Percentiles rank a stretch among this genome's conserved stretches.
Conservation (phyloP, 2,888 invertebrate species). For the Xanthia togata region DNA sequence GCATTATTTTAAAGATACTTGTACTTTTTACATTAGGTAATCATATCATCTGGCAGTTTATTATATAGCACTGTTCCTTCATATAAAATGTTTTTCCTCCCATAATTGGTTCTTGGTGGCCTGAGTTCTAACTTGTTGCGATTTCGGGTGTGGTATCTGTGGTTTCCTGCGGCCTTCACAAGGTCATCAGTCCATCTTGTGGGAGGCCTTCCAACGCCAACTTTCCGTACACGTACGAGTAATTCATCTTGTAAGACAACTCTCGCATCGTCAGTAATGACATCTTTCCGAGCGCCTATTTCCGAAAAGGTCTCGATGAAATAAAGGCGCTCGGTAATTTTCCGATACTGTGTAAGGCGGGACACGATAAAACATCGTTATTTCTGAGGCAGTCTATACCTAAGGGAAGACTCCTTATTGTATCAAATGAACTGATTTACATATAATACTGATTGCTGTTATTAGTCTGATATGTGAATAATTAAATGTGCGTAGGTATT, state of each 20-base stretch:
- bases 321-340: constrained; percentile 29
- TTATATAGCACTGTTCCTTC: too few species aligned
- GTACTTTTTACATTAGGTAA: too few species aligned
- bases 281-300: constrained; percentile 30
- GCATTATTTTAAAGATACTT: too few species aligned
- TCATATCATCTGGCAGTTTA: too few species aligned
- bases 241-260: constrained; percentile 5
- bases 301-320: neutral
- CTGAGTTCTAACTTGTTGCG: too few species aligned
- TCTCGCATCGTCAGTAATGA: constrained; percentile 16
- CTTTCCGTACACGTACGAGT: neutral
- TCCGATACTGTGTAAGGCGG: constrained; percentile 1
- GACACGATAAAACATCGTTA: constrained; percentile 25
- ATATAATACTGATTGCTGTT: constrained; percentile 15
- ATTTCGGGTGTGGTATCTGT: too few species aligned
- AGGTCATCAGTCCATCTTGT: too few species aligned
- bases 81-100: too few species aligned
- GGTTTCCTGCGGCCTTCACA: too few species aligned
- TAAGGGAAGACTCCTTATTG: neutral
- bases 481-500: constrained; percentile 7
- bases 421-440: constrained; percentile 9
- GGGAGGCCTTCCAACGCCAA: too few species aligned
- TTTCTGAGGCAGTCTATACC: neutral
- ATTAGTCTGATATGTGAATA: constrained; percentile 15
- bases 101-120: too few species aligned